Base-by-base conservation (phyloP, 2,797 vertebrate species). In the Cygnus olor region DNA sequence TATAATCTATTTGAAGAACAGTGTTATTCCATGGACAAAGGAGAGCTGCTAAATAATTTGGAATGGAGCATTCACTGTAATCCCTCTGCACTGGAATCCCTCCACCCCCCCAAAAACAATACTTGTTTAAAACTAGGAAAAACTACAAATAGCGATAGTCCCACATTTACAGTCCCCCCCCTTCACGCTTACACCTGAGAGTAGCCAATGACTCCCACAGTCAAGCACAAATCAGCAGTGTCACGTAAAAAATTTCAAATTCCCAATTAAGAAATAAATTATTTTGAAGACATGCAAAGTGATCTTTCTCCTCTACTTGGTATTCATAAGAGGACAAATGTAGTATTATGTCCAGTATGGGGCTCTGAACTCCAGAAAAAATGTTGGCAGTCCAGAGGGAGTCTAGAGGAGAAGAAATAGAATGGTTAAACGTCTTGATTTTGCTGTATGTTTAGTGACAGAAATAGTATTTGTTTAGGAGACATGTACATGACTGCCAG, bases 1-100 rank as follows among this genome's bases (percentile, higher is more conserved):
- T 65, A 42, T 51, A 63, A 64, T 3, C 2, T 88, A 28, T 78
- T 14, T 90, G 76, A 93, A 85, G 74, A 94, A 78, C 25, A 94
- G 57, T 30, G 19, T 49, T 93, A 65, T 77, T 80, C 27, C 7
- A 2, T 63, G 11, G 1, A 24, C 69, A 61, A 81, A 81, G 42
- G 38, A 69, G 34, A 63, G 1, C 40, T 70, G 61, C 34, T 65
- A 81, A 17, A 1, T 89, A 38, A 60, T 88, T 89, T 84, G 20
- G 73, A 94, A 69, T 22, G 28, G 21, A 22, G 3, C 21, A 40
- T 71, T 89, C n/a, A 36, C 42, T 60, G 34, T 20, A 80, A 65
- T 44, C 49, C 13, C 12, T 92, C 47, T 80, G 11, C 27, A 49
- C 22, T 25, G 24, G 47, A 49, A 65, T 13, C 2, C 14, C 3